Percentiles rank a stretch among this genome's conserved stretches.
Conservation (phyloP, 1,140 invertebrate genomes). For the Mylabris phalerata region DNA sequence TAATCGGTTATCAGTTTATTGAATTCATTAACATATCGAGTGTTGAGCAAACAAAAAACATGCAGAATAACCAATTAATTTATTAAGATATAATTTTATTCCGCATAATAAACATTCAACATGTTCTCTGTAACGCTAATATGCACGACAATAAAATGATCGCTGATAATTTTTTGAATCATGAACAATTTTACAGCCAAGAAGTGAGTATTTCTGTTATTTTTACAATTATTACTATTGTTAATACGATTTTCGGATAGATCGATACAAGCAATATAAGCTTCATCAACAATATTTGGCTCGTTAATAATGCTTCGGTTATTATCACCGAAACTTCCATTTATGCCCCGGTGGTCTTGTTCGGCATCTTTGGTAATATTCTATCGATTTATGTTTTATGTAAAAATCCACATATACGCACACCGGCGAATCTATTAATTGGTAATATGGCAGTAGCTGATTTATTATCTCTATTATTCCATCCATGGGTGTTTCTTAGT, state of each 20-base stretch:
- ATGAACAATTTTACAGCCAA: too few relatives aligned
- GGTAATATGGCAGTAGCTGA: constrained; percentile 74
- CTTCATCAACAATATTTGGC: constrained; percentile 58
- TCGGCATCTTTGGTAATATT: constrained; percentile 66
- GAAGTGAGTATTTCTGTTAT: too few relatives aligned
- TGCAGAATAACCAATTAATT: too few relatives aligned
- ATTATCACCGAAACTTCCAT: constrained; percentile 54
- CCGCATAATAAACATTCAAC: too few relatives aligned
- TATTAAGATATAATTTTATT: too few relatives aligned
- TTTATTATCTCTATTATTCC: constrained; percentile 63
- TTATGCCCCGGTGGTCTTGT: constrained; percentile 54
- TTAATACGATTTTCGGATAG: constrained; percentile 10
- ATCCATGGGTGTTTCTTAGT: constrained; percentile 63
- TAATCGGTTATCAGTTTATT: too few relatives aligned
- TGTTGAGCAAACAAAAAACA: too few relatives aligned
- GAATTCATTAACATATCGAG: too few relatives aligned
- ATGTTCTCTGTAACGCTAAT: too few relatives aligned
- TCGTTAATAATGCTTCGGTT: constrained; percentile 49
- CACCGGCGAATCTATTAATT: constrained; percentile 73
- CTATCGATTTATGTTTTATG: constrained; percentile 62
- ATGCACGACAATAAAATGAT: too few relatives aligned
- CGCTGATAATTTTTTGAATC: too few relatives aligned
- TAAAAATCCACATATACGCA: constrained; percentile 59
- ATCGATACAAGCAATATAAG: constrained; percentile 12
- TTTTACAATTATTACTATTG: too few relatives aligned